These are phyloP conservation scores for Phaedon cochleariae DNA, from an alignment of 2,888 invertebrate genomes.

Conservation along the genomic window DNA sequence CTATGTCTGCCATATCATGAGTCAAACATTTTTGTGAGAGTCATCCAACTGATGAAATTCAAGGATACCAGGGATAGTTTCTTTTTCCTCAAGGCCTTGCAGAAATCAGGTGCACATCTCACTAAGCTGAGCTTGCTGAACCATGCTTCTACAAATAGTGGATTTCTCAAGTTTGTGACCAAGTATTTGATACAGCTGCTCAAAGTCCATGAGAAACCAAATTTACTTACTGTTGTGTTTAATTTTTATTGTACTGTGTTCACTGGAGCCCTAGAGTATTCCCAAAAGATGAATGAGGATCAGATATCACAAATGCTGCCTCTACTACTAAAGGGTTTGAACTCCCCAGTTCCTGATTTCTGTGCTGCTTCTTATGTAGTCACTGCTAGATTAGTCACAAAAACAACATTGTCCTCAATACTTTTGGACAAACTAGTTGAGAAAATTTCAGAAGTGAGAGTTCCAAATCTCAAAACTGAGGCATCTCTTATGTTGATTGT, in stretches of 20 bases:
- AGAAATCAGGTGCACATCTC: conserved; percentile 78
- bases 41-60: conserved; percentile 80
- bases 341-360: conserved; percentile 74
- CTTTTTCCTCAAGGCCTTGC: conserved; percentile 78
- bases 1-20: conserved; percentile 93
- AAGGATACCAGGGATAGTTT: conserved; percentile 70
- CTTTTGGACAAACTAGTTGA: conserved; percentile 70
- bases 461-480: conserved; percentile 68
- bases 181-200: conserved; percentile 68
- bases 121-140: conserved; percentile 77
- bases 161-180: conserved; percentile 72
- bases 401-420: conserved; percentile 67
- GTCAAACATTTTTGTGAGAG: conserved; percentile 84
- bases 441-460: conserved; percentile 66
- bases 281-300: conserved; percentile 64
- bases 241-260: conserved; percentile 83
- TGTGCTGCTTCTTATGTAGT: conserved; percentile 79
- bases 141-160: conserved; percentile 72
- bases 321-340: conserved; percentile 75
- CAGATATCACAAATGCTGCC: conserved; percentile 77
- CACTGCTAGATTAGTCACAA: conserved; percentile 73
- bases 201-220: conserved; percentile 68
- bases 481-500: conserved; percentile 73
- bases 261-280: conserved; percentile 73
- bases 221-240: conserved; percentile 74